Evolutionary conservation across 2,113 vertebrate species (phyloP).

Genomic region (Leptodactylus fuscus): DNA sequence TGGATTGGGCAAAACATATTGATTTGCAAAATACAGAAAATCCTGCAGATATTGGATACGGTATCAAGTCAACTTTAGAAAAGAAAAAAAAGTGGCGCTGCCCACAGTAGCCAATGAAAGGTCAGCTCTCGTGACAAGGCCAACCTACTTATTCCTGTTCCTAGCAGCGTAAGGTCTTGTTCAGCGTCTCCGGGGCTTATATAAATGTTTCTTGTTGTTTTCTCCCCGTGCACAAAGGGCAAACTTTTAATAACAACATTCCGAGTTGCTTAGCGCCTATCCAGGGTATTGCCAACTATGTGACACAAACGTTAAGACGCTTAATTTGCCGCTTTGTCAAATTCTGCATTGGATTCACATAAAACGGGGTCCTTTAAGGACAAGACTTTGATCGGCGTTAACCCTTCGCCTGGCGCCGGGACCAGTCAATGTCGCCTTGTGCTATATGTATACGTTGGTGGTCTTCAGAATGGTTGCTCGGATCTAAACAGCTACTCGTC

Average conservation of each 20-base stretch:
- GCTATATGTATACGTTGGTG: conserved; percentile 8
- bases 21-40: too few species aligned
- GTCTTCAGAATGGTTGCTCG: not conserved
- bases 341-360: conserved; percentile 33
- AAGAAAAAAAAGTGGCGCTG: too few species aligned
- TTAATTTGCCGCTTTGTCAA: conserved; percentile 51
- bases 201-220: conserved; percentile 38
- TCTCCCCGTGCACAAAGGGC: not conserved
- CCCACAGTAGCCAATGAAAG: too few species aligned
- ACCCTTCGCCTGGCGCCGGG: not conserved
- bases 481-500: not conserved
- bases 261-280: conserved; percentile 49
- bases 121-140: too few species aligned
- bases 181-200: not conserved
- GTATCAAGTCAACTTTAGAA: too few species aligned
- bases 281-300: conserved; percentile 45
- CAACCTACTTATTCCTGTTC: not conserved
- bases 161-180: not conserved
- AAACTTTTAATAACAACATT: conserved; percentile 43
- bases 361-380: conserved; percentile 51
- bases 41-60: too few species aligned
- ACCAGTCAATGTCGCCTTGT: not conserved
- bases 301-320: conserved; percentile 50
- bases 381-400: conserved; percentile 32
- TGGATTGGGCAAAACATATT: too few species aligned